Evolutionary conservation across 2,113 vertebrate species (phyloP), one percentile per base, ranked within the genome.

Genomic region (Onychorhynchus coronatus): DNA sequence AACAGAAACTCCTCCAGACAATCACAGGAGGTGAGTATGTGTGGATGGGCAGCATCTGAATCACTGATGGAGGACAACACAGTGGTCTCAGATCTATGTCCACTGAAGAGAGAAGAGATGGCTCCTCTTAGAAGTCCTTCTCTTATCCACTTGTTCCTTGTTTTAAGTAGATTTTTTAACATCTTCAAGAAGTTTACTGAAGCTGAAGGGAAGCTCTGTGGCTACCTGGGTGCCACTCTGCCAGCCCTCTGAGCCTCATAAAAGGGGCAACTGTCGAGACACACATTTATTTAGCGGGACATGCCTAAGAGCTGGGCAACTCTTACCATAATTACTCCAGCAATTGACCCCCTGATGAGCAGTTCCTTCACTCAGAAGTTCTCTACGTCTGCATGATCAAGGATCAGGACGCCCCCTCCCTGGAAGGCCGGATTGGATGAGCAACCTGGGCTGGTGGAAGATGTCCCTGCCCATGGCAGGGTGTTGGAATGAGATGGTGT

Each of bases 401-500:
- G 56, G 42, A 50, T 21, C 27, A 71, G 72, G 56, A 9, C 42
- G 6, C 5, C 8, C 41, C 35, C 55, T 71, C 41, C 31, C 65
- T 63, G 65, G 15, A 77, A 5, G 12, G 65, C 42, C 65, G 44
- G 56, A 27, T 1, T 63, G 88, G 35, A 28, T 1, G 55, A 76
- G 41, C 63, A 62, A 6, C 41, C 47, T 49, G 79, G 18, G 0
- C 0, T 5, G 12, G 17, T 33, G 47, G 72, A 71, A 71, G 9
- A 3, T 23, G 14, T 42, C 30, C 35, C 31, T 55, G 49, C 5
- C 30, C 56, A 5, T 4, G 31, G 63, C 31, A 23, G 18, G 23
- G 11, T 25, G 3, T 11, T 42, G 56, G 31, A 71, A 42, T 0
- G 0, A 37, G 49, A 6, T 24, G 24, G 5, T 20, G 35, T 44